Conservation (phyloP, 2,797 vertebrate species). For the Artibeus lituratus region DNA sequence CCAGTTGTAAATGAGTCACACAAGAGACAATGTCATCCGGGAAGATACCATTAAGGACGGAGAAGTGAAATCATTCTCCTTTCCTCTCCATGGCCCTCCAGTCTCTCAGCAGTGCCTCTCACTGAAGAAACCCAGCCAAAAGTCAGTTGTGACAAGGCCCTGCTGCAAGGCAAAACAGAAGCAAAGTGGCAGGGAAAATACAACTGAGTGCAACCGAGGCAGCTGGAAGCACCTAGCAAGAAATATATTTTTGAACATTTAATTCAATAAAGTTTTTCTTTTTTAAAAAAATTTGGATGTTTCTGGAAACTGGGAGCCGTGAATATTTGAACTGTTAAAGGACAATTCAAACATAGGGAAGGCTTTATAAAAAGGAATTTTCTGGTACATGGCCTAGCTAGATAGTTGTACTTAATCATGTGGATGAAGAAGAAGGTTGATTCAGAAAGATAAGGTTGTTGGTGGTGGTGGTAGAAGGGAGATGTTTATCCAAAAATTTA, state of each 20-base stretch:
- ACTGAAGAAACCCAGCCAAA: not conserved
- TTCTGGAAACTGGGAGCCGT: not conserved
- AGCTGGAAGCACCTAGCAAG: not conserved
- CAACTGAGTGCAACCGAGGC: not conserved
- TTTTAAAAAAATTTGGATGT: not conserved
- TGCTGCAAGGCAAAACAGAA: not conserved
- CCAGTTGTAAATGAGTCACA: not conserved
- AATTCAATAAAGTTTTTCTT: not conserved
- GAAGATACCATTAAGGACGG: not conserved
- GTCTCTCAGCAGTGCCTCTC: not conserved
- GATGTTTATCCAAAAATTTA: not conserved
- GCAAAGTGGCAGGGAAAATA: fast-evolving
- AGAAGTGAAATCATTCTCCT: not conserved
- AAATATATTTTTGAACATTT: not conserved
- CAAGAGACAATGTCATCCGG: not conserved
- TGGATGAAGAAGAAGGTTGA: not conserved
- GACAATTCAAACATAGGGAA: not conserved
- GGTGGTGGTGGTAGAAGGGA: not conserved
- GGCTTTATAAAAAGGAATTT: not conserved
- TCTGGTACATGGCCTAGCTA: not conserved
- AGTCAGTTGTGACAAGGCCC: not conserved
- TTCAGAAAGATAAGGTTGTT: not conserved
- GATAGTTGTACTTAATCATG: not conserved
- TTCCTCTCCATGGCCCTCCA: not conserved
- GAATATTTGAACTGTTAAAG: not conserved